phyloP scores from a whole-genome alignment of 2,888 invertebrate genomes.

The Dascillus cervinus region DNA sequence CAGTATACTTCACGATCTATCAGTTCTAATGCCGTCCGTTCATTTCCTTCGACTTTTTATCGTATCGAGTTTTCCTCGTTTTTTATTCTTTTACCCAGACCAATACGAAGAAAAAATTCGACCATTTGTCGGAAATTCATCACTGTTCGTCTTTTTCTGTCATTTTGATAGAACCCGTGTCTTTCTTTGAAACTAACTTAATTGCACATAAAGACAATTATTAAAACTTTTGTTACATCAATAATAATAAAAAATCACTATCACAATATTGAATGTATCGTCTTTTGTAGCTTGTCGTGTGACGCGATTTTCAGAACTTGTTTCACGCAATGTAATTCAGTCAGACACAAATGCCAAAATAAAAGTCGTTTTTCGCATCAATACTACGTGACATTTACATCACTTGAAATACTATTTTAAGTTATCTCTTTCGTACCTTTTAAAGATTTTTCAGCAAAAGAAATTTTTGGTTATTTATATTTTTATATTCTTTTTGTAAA shows the following conservation, averaged over 20 bases:
- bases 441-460: background rate
- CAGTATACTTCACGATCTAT: conserved; percentile 19
- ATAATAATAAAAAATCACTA: too few species aligned
- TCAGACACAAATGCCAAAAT: too few species aligned
- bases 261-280: too few species aligned
- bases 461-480: background rate
- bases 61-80: too few species aligned
- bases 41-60: conserved; percentile 24
- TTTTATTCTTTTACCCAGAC: conserved; percentile 18
- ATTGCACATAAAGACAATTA: too few species aligned
- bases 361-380: background rate
- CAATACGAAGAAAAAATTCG: conserved; percentile 19
- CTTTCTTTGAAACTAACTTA: too few species aligned
- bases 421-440: background rate
- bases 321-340: too few species aligned
- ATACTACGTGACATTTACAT: background rate
- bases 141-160: conserved; percentile 17
- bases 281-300: too few species aligned
- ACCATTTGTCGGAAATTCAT: conserved; percentile 24
- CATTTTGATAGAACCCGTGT: too few species aligned
- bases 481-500: background rate
- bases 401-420: background rate
- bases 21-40: conserved; percentile 23
- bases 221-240: too few species aligned
- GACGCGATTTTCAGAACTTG: too few species aligned